Conservation (phyloP, 2,113 vertebrate genomes). For the Sphaerodactylus townsendi region DNA sequence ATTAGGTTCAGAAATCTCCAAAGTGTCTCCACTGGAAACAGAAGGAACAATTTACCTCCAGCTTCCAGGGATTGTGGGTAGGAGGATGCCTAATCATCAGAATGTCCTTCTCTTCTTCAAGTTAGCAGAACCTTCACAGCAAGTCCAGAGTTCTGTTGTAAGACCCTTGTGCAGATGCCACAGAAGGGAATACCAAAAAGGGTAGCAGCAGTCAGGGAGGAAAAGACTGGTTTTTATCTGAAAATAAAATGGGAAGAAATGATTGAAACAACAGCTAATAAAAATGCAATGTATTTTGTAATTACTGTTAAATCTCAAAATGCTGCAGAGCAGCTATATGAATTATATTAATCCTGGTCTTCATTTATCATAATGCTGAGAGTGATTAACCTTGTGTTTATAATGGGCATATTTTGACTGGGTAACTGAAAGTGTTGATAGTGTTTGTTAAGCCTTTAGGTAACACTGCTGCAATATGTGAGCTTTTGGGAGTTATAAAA, state of each 20-base stretch:
- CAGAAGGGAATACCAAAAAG: background rate
- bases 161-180: background rate
- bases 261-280: background rate
- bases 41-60: too few relatives aligned
- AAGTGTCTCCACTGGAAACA: too few relatives aligned
- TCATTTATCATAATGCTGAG: background rate
- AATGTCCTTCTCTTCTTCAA: too few relatives aligned
- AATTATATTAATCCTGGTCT: background rate
- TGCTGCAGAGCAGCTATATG: background rate
- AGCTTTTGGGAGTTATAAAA: conserved; percentile 18
- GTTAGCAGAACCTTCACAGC: too few relatives aligned
- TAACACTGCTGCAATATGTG: background rate
- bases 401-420: rapidly evolving
- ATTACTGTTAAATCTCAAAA: background rate
- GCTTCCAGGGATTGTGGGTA: too few relatives aligned
- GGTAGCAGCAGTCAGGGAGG: background rate
- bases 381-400: background rate
- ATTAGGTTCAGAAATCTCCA: too few relatives aligned
- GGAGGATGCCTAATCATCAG: too few relatives aligned
- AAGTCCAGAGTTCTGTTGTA: too few relatives aligned
- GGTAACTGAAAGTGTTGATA: background rate
- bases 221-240: background rate
- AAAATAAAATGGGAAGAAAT: background rate
- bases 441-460: background rate
- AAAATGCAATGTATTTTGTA: background rate